phyloP scores from a whole-genome alignment of 64 coral and sea anemone species.

The Stichodactyla helianthus region DNA sequence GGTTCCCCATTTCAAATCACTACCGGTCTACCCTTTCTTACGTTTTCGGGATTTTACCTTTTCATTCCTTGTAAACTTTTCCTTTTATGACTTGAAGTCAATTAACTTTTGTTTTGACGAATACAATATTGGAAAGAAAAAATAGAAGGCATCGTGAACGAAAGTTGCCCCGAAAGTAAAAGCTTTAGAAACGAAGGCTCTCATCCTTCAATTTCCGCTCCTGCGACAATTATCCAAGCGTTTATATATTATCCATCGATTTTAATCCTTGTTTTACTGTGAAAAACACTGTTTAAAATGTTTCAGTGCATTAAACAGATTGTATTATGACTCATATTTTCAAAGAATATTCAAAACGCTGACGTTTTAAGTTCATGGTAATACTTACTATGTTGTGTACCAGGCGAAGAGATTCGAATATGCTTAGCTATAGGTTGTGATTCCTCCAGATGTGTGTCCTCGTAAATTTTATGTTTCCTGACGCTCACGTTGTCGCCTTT shows the following conservation, averaged over 20 bases:
- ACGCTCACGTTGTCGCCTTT: background rate
- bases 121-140: background rate
- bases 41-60: background rate
- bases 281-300: background rate
- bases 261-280: background rate
- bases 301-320: too few relatives aligned
- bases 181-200: background rate
- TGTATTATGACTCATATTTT: too few relatives aligned
- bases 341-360: too few relatives aligned
- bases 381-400: background rate
- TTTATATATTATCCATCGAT: background rate
- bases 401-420: background rate
- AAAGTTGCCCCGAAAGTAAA: slow-evolving; percentile 1
- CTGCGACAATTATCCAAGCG: background rate
- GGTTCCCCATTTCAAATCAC: background rate
- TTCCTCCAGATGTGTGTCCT: background rate
- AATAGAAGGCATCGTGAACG: background rate
- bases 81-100: background rate
- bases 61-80: background rate
- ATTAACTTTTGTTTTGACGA: background rate
- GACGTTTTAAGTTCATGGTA: too few relatives aligned
- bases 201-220: background rate
- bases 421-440: background rate
- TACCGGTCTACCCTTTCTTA: background rate
- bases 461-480: background rate